Conservation (phyloP, 2,888 invertebrate genomes). For the Pterostichus niger region DNA sequence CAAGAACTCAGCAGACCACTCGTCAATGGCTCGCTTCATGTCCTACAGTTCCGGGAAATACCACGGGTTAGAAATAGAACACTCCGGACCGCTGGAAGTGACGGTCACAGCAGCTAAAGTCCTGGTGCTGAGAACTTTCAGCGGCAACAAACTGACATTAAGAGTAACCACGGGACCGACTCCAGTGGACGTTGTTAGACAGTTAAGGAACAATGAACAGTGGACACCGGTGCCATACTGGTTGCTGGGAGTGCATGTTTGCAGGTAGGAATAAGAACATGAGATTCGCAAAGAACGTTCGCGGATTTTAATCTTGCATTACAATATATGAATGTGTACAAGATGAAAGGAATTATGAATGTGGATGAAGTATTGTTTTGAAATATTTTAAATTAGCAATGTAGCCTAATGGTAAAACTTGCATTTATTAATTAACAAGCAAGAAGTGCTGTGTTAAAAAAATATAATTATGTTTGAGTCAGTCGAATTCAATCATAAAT, state of each 20-base stretch:
- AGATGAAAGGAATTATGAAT: no score
- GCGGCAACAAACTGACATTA: constrained; percentile 75
- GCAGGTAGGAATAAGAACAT: constrained; percentile 75
- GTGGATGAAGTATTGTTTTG: no score
- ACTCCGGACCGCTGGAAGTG: constrained; percentile 80
- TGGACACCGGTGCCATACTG: constrained; percentile 74
- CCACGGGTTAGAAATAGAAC: constrained; percentile 80
- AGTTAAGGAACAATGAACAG: constrained; percentile 69
- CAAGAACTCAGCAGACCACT: constrained; percentile 77
- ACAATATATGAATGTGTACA: no score
- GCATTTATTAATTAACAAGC: no score
- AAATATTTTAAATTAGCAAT: no score
- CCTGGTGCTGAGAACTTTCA: constrained; percentile 80
- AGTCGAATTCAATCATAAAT: no score
- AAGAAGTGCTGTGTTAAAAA: no score
- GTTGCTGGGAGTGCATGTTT: constrained; percentile 77
- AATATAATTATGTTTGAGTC: no score
- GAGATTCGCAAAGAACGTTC: no score
- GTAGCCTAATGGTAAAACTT: no score
- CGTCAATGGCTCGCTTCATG: constrained; percentile 79
- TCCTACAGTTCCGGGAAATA: constrained; percentile 78
- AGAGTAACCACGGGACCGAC: constrained; percentile 79
- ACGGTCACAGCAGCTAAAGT: constrained; percentile 79
- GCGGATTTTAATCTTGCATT: no score
- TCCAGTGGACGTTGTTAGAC: constrained; percentile 77